Percentiles rank a stretch among this genome's conserved stretches.
phyloP scores from a whole-genome alignment of 1,140 invertebrate species.

The Himalopsyche phryganea region DNA sequence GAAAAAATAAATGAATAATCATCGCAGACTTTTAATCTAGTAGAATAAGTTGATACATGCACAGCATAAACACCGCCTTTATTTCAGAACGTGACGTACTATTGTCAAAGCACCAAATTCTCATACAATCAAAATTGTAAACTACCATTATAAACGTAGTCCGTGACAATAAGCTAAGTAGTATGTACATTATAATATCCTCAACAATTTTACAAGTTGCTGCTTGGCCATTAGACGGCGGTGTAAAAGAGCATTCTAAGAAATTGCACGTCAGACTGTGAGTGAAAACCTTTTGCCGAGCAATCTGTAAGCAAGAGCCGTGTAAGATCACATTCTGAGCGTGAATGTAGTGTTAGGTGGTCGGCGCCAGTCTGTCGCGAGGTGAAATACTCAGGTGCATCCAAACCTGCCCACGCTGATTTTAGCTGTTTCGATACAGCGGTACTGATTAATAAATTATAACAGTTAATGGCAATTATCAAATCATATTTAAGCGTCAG shows the following conservation, averaged over 20 bases:
- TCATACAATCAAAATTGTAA: background rate
- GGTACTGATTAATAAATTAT: background rate
- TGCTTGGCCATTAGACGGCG: background rate
- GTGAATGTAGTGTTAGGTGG: conserved; percentile 37
- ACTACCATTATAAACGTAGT: background rate
- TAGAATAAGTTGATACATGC: background rate
- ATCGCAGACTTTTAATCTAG: background rate
- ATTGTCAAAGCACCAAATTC: background rate
- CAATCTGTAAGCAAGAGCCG: background rate
- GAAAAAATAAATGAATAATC: too few relatives aligned
- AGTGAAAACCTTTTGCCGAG: background rate
- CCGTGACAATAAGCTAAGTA: background rate
- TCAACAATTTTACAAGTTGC: background rate
- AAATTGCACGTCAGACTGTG: conserved; percentile 9
- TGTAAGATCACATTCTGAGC: conserved; percentile 21
- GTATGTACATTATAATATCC: background rate
- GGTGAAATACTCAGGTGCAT: conserved; percentile 56
- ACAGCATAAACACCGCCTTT: background rate
- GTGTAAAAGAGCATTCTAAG: conserved; percentile 8
- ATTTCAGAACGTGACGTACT: background rate
- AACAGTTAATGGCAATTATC: too few relatives aligned
- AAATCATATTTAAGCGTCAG: background rate
- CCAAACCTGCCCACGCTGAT: conserved; percentile 45
- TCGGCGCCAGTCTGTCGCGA: conserved; percentile 50
- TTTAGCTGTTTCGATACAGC: conserved; percentile 7